Percentiles rank a stretch among this genome's conserved stretches.
These are phyloP conservation scores for Solenodon paradoxus DNA, from an alignment of 2,113 vertebrate genomes.

Conservation along the genomic window DNA sequence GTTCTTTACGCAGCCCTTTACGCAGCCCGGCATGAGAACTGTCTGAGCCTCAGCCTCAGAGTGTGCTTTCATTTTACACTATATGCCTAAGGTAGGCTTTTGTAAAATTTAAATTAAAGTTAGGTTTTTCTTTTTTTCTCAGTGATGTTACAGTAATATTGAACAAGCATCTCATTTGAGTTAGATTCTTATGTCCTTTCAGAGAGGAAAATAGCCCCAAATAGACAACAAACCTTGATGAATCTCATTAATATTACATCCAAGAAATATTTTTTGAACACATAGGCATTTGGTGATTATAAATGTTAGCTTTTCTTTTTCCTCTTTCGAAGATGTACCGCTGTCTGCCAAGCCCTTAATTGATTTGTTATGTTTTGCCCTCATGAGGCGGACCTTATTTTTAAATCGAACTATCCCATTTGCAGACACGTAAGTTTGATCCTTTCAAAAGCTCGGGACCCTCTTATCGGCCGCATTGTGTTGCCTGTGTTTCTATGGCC, in stretches of 20 bases:
- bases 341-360: not conserved
- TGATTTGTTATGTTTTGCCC: conserved; percentile 6
- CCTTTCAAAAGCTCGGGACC: not conserved
- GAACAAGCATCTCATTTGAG: not conserved
- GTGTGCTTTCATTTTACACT: not conserved
- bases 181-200: not conserved
- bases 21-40: not conserved
- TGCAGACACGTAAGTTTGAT: not conserved
- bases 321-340: not conserved
- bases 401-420: not conserved
- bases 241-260: not conserved
- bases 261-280: not conserved
- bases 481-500: not conserved
- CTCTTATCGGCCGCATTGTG: not conserved
- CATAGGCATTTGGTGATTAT: not conserved
- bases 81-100: not conserved
- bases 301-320: conserved; percentile 7
- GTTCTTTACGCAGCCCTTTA: not conserved
- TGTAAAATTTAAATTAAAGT: not conserved
- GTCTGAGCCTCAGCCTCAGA: not conserved
- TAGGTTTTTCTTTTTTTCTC: not conserved
- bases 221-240: not conserved
- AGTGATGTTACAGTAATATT: not conserved
- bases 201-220: not conserved
- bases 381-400: not conserved